These are phyloP conservation scores for Pantala flavescens DNA, from an alignment of 1,140 invertebrate species.

Conservation along the genomic window DNA sequence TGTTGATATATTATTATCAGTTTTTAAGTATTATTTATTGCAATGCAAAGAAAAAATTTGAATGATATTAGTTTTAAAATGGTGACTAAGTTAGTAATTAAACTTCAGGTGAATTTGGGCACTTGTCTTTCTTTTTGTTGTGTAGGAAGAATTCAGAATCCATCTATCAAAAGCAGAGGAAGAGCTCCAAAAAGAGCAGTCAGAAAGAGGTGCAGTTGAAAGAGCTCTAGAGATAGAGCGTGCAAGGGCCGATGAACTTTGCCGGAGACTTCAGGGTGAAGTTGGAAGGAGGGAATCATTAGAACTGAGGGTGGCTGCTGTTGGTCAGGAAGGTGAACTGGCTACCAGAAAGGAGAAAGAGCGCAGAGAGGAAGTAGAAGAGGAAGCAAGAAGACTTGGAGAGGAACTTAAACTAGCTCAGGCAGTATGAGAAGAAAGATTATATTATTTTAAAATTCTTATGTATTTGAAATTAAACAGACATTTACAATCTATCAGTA, in stretches of 20 bases:
- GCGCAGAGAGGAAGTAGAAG: slow-evolving; percentile 43
- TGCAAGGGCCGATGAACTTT: slow-evolving; percentile 61
- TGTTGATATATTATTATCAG: too few species aligned
- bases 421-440: slow-evolving; percentile 21
- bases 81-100: too few species aligned
- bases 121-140: background rate
- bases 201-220: background rate
- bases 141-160: background rate
- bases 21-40: too few species aligned
- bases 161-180: slow-evolving; percentile 18
- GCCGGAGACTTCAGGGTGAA: background rate
- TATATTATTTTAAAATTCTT: too few species aligned
- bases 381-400: slow-evolving; percentile 39
- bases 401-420: slow-evolving; percentile 33
- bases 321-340: slow-evolving; percentile 58
- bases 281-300: background rate
- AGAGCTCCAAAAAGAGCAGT: background rate
- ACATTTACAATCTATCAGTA: too few species aligned
- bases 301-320: background rate
- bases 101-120: too few species aligned
- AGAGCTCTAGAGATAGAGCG: slow-evolving; percentile 40
- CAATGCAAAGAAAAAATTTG: too few species aligned
- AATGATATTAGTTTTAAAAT: too few species aligned
- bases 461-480: too few species aligned
- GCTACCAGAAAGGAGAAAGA: slow-evolving; percentile 40